Evolutionary conservation across 2,888 invertebrate species (phyloP), one percentile per base, ranked within the genome.

Genomic region (Amphiduros pacificus): DNA sequence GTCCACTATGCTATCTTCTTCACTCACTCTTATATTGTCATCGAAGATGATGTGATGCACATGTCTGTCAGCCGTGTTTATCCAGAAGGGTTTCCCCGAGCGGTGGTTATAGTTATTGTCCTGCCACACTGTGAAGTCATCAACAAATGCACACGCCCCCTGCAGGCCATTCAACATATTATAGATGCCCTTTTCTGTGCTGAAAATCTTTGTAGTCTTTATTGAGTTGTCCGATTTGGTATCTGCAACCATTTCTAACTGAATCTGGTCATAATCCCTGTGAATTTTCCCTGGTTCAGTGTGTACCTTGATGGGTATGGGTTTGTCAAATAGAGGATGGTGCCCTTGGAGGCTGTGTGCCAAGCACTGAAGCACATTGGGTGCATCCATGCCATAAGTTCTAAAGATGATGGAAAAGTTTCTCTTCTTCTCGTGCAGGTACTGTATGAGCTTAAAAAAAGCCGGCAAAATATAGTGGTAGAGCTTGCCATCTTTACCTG

Each of bases 11-110:
- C 77, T 80, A 66, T 81, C 80, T 29, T 74, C 73, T 58, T 80
- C 79, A 48, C 71, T 72, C 4, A 76, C 70, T 31, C 82, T 68
- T 57, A 79, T 74, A 64, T 81, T 82, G 69, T 82, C 82, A 62
- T 82, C 82, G 61, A 82, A 81, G 61, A 82, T 71, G 48, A 82
- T 80, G 61, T 82, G 81, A 49, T 81, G 82, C 22, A 75, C 73
- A 4, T 61, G 59, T 1, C 56, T 22, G 56, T 78, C 77, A 31
- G 59, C 67, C 1, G 73, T 73, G 59, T 81, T 78, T 4, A 81
- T 70, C 73, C 79, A 80, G 36, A 79, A 64, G 0, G 81, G 81
- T 69, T 82, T 82, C 5, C 75, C 76, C 1, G 74, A 68, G 4
- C 64, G 59, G 65, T 76, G 75, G 60, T 74, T 66, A 66, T 79